Evolutionary conservation across 2,888 invertebrate genomes (phyloP).

Genomic region (Leptopilina myrica): DNA sequence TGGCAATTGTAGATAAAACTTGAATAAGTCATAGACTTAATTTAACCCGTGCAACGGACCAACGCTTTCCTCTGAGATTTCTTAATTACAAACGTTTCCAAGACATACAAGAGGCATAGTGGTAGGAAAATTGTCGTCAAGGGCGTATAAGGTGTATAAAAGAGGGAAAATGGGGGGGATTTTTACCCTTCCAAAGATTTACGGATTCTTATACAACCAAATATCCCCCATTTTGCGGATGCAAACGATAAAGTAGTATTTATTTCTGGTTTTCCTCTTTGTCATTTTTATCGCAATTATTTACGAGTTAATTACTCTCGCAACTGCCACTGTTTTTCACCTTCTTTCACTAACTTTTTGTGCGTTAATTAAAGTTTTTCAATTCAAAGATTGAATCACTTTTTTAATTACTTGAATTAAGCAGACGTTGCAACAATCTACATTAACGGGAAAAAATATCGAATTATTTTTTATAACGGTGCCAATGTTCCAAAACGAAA

Average conservation of each 20-base stretch:
- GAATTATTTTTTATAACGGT: too few relatives aligned
- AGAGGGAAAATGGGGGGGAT: slow-evolving; percentile 46
- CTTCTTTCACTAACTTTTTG: slow-evolving; percentile 35
- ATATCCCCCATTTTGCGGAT: slow-evolving; percentile 47
- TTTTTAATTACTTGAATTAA: neutral
- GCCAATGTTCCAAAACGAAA: too few relatives aligned
- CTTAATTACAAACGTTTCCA: slow-evolving; percentile 71
- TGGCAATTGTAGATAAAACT: slow-evolving; percentile 76
- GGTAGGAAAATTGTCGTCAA: slow-evolving; percentile 54
- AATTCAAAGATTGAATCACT: neutral
- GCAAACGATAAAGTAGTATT: slow-evolving; percentile 67
- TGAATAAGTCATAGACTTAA: slow-evolving; percentile 76
- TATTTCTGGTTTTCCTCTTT: slow-evolving; percentile 60
- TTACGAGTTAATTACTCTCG: slow-evolving; percentile 72
- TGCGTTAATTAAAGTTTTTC: slow-evolving; percentile 21
- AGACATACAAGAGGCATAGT: slow-evolving; percentile 43
- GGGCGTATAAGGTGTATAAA: slow-evolving; percentile 52
- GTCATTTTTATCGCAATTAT: slow-evolving; percentile 76
- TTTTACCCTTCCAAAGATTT: slow-evolving; percentile 62
- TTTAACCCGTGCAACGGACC: slow-evolving; percentile 64
- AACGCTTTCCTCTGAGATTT: slow-evolving; percentile 69
- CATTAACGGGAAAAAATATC: too few relatives aligned
- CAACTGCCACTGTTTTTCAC: slow-evolving; percentile 6
- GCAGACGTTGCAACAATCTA: too few relatives aligned
- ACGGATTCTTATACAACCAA: slow-evolving; percentile 55